Base-by-base conservation (phyloP, 2,888 invertebrate species). In the Ypsolopha scabrella region DNA sequence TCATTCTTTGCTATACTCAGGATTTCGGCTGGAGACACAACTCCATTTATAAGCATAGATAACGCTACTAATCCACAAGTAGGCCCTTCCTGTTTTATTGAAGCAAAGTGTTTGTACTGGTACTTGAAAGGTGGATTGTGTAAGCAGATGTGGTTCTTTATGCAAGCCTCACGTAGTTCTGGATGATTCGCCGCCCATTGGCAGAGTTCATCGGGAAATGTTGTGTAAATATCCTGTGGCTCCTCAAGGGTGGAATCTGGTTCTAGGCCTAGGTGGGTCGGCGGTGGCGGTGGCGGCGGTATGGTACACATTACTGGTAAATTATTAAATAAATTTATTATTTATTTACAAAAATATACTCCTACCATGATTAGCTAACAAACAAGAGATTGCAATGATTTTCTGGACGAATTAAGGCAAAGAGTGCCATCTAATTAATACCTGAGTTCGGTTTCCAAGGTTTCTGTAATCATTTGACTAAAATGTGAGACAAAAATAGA, bases 51-150 rank as follows among this genome's bases (percentile, higher is more conserved):
- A 48, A 93, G 87, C 93, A 96, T 96, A 41, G 93, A 92, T 36
- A 96, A 73, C 2, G 96, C 95, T n/a, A 94, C 94, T 53, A 96
- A 73, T 7, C 97, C 97, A 81, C 97, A 97, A 61, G 95, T 96
- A 4, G 92, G 92, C 0, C 92, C 90, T 34, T 87, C 71, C 75
- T 90, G 90, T 44, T 70, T 56, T 52, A 80, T 73, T 6, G 82
- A 71, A 35, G 76, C 66, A 54, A 76, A 75, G 53, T 71, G 67
- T 54, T 68, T 82, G 54, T 87, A 88, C 52, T 74, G 75, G 54
- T 80, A 89, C 50, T 65, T 68, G 58, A 77, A 80, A 2, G 92
- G 91, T 47, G 81, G 63, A 49, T 67, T 62, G 34, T 85, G 56
- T 41, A 83, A 72, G 59, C 87, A 89, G 14, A 91, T 77, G 51